phyloP scores from a whole-genome alignment of 2,888 invertebrate species.

The Euplexia lucipara region DNA sequence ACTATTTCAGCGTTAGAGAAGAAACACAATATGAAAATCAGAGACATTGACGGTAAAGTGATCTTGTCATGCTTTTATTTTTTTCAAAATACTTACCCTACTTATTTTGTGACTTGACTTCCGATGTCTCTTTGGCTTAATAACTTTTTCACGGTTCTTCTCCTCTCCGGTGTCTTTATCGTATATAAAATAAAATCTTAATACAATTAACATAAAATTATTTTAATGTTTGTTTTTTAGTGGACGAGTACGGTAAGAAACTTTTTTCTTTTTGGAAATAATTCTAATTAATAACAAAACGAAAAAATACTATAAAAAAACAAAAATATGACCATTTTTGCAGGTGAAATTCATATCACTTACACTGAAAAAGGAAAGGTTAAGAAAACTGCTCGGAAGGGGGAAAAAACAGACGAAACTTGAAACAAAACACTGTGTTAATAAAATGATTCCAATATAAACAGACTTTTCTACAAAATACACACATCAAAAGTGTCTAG shows the following conservation, averaged over 20 bases:
- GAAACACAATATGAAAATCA: constrained; percentile 61
- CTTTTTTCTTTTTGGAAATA: no score
- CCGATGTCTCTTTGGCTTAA: no score
- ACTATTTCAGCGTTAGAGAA: constrained; percentile 69
- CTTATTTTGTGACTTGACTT: no score
- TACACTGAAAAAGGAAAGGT: constrained; percentile 1
- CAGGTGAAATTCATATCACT: constrained; percentile 23
- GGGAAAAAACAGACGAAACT: neutral
- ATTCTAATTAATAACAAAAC: no score
- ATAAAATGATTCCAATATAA: constrained; percentile 2
- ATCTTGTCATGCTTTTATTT: neutral
- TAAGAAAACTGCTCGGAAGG: constrained; percentile 3
- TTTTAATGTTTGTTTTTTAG: constrained; percentile 32
- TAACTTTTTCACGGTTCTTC: no score
- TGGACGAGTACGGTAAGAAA: constrained; percentile 48
- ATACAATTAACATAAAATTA: no score
- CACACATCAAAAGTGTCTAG: no score
- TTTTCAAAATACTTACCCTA: neutral
- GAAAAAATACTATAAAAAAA: no score
- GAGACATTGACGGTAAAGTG: constrained; percentile 72
- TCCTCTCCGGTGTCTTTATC: no score
- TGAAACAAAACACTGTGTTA: neutral
- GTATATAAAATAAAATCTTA: no score
- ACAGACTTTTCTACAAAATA: neutral
- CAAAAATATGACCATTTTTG: neutral